A percentile compares a stretch with the other conserved stretches of the same genome.
Conservation (phyloP, 2,797 vertebrate species). For the Podarcis siculus region DNA sequence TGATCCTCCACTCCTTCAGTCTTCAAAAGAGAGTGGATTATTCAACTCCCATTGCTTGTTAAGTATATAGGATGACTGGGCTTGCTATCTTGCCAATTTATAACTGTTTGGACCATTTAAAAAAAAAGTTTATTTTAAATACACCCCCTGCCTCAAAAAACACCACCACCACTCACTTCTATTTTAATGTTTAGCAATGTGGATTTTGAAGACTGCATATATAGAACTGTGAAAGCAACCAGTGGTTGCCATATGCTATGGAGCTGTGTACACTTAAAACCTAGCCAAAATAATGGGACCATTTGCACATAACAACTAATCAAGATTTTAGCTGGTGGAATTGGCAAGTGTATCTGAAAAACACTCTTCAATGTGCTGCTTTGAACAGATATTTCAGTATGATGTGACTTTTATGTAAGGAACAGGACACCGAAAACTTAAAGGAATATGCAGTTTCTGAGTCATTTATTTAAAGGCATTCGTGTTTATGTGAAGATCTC, state of each 20-base stretch:
- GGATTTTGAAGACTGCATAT: neutral
- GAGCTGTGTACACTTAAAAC: neutral
- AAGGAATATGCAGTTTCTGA: neutral
- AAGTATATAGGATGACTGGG: neutral
- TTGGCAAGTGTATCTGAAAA: neutral
- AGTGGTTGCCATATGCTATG: neutral
- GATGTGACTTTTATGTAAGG: neutral
- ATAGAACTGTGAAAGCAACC: neutral
- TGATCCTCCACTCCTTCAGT: conserved; percentile 59
- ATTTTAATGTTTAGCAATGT: neutral
- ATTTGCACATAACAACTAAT: neutral
- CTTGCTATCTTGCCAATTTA: neutral
- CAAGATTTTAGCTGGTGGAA: neutral
- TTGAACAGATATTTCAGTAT: neutral
- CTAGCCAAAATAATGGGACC: neutral
- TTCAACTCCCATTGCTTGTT: neutral
- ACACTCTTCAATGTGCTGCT: neutral
- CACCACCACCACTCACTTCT: neutral
- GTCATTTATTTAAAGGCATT: neutral
- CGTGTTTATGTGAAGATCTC: neutral
- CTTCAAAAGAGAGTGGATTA: conserved; percentile 29
- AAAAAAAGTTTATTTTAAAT: neutral
- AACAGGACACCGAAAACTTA: neutral
- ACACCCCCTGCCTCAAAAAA: no score
- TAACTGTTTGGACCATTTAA: neutral